These are phyloP conservation scores for Syngnathus scovelli DNA, from an alignment of 2,113 vertebrate genomes.

Conservation along the genomic window DNA sequence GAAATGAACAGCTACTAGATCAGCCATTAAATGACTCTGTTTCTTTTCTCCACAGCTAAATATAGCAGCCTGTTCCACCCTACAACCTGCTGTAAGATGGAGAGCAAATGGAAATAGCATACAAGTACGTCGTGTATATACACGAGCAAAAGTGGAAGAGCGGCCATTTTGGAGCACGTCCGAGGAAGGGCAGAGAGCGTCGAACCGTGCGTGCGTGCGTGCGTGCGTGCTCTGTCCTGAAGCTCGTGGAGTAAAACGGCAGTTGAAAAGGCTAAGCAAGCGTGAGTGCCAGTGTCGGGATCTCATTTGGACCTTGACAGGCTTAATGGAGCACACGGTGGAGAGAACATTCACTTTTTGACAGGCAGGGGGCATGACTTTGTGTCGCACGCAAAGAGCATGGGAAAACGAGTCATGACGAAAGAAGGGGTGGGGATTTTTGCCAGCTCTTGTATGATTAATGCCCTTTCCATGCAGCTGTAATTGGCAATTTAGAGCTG, in stretches of 20 bases:
- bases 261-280: slow-evolving; percentile 38
- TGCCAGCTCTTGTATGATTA: slow-evolving; percentile 42
- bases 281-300: slow-evolving; percentile 49
- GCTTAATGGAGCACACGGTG: slow-evolving; percentile 50
- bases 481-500: not conserved
- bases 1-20: slow-evolving; percentile 40
- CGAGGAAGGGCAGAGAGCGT: slow-evolving; percentile 2
- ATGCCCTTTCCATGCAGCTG: slow-evolving; percentile 18
- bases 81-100: too few relatives aligned
- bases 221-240: slow-evolving; percentile 1
- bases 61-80: too few relatives aligned
- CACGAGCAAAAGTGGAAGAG: slow-evolving; percentile 2
- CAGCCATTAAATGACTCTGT: not conserved
- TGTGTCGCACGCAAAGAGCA: slow-evolving; percentile 19
- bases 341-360: slow-evolving; percentile 42
- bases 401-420: slow-evolving; percentile 36
- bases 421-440: slow-evolving; percentile 28
- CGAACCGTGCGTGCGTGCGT: not conserved
- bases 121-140: too few relatives aligned
- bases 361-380: slow-evolving; percentile 32
- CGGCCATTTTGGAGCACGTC: not conserved
- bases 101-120: too few relatives aligned
- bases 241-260: slow-evolving; percentile 14
- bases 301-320: slow-evolving; percentile 50
- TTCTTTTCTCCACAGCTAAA: not conserved